These are phyloP conservation scores for Albula goreensis DNA, from an alignment of 2,113 vertebrate genomes.

Conservation along the genomic window DNA sequence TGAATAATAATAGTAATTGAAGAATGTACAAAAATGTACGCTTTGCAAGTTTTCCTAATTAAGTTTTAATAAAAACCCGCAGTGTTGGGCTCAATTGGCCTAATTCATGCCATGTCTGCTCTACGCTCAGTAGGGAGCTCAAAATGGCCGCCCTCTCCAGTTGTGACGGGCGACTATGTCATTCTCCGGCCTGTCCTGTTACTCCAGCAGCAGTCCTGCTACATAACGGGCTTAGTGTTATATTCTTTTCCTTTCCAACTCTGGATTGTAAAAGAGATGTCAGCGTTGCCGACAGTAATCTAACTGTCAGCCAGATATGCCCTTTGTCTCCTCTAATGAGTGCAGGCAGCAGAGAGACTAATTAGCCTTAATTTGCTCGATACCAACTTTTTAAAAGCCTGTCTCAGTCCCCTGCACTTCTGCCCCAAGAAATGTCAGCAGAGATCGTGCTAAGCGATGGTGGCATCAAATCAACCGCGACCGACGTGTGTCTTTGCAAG, in stretches of 20 bases:
- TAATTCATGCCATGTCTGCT: background rate
- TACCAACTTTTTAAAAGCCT: constrained; percentile 52
- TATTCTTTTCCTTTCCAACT: constrained; percentile 23
- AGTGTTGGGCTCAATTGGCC: no score
- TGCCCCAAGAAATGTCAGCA: constrained; percentile 64
- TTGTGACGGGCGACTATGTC: background rate
- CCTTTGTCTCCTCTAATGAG: constrained; percentile 63
- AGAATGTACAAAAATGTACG: no score
- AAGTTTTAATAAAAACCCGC: no score
- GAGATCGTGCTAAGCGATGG: constrained; percentile 48
- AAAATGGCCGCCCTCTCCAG: background rate
- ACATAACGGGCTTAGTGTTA: background rate
- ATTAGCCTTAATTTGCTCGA: constrained; percentile 64
- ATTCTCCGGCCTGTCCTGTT: no score
- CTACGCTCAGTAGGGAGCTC: background rate
- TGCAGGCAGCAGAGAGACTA: constrained; percentile 59
- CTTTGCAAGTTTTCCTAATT: no score
- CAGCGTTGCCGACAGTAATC: constrained; percentile 39
- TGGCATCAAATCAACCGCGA: constrained; percentile 54
- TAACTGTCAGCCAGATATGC: constrained; percentile 54
- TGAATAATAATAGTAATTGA: no score
- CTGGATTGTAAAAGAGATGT: constrained; percentile 35
- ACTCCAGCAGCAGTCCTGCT: background rate
- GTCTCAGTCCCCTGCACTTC: constrained; percentile 45
- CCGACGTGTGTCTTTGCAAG: constrained; percentile 50